phyloP scores from a whole-genome alignment of 2,888 invertebrate species.

The Rotaria magnacalcarata region DNA sequence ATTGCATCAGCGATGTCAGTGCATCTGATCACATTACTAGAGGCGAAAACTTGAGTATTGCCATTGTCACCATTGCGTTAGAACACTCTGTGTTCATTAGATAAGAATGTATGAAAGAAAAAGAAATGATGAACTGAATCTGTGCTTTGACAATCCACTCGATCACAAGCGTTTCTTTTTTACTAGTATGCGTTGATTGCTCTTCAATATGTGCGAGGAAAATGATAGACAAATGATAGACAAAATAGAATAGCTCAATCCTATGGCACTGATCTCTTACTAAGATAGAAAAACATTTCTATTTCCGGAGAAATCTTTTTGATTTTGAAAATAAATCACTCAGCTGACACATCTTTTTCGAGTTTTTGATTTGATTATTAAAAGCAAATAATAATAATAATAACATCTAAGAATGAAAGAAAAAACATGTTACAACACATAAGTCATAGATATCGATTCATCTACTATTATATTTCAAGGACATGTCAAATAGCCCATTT shows the following conservation, averaged over 20 bases:
- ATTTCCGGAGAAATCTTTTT: neutral
- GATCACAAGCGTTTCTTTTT: neutral
- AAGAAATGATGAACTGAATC: neutral
- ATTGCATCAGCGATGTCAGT: constrained; percentile 1
- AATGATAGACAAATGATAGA: neutral
- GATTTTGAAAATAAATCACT: neutral
- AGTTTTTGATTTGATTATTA: neutral
- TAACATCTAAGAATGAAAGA: neutral
- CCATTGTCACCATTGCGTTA: neutral
- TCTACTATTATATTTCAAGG: neutral
- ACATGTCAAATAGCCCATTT: neutral
- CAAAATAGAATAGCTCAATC: neutral
- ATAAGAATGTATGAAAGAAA: neutral
- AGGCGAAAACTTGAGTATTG: neutral
- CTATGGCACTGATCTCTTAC: neutral
- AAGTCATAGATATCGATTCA: neutral
- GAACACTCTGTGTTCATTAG: neutral
- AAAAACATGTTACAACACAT: neutral
- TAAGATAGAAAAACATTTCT: neutral
- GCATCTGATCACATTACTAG: neutral
- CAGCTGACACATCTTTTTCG: neutral
- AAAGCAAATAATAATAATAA: neutral
- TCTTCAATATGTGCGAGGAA: neutral
- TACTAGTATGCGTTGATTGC: neutral
- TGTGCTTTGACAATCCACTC: constrained; percentile 11